Evolutionary conservation across 2,888 invertebrate species (phyloP).

Genomic region (Cephus rjabovi): DNA sequence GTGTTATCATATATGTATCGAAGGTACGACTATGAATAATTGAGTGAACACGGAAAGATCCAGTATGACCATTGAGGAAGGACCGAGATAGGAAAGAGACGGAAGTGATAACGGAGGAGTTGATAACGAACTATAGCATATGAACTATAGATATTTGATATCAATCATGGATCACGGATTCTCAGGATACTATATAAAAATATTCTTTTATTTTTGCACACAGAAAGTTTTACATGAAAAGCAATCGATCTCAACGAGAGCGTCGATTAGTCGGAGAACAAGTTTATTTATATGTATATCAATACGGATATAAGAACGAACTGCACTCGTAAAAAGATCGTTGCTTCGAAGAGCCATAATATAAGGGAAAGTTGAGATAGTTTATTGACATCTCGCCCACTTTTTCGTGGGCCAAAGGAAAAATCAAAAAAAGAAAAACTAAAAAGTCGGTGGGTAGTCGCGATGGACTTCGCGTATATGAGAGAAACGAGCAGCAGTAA

Average conservation of each 20-base stretch:
- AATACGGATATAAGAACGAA: neutral
- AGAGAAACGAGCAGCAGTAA: neutral
- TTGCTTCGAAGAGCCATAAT: neutral
- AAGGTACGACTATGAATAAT: constrained; percentile 41
- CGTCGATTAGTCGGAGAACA: neutral
- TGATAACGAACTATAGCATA: neutral
- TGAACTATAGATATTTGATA: neutral
- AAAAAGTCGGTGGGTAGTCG: neutral
- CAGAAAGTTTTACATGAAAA: constrained; percentile 22
- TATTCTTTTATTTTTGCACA: constrained; percentile 29
- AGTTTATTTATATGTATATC: neutral
- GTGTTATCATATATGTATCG: constrained; percentile 15
- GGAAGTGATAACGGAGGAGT: neutral
- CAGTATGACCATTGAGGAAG: neutral
- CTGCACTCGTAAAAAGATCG: neutral
- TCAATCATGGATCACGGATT: neutral
- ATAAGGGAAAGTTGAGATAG: neutral
- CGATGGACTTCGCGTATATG: neutral
- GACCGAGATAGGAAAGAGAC: neutral
- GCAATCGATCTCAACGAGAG: neutral
- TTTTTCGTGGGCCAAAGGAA: neutral
- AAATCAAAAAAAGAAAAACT: neutral
- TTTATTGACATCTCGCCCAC: neutral
- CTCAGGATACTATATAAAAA: constrained; percentile 21
- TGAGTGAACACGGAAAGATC: constrained; percentile 25